These are phyloP conservation scores for Ariolimax columbianus DNA, from an alignment of 2,888 invertebrate species.

Conservation along the genomic window DNA sequence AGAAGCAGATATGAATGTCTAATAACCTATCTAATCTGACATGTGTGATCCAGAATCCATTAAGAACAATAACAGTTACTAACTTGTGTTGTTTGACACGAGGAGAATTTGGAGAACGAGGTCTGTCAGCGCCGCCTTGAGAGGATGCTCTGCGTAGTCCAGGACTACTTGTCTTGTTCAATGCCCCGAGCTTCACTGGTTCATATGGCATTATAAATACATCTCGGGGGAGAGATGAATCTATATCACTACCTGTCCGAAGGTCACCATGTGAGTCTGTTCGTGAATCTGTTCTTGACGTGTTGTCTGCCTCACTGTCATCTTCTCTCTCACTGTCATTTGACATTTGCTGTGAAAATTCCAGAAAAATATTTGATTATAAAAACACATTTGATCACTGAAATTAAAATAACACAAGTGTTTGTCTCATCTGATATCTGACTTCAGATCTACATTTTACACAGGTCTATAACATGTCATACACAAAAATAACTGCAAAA, in stretches of 20 bases:
- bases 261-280: constrained; percentile 68
- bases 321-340: constrained; percentile 71
- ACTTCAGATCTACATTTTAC: too few relatives aligned
- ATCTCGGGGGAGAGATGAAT: constrained; percentile 53
- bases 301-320: constrained; percentile 68
- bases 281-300: constrained; percentile 66
- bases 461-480: too few relatives aligned
- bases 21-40: neutral
- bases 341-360: constrained; percentile 81
- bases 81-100: constrained; percentile 80
- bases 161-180: constrained; percentile 54
- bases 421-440: too few relatives aligned
- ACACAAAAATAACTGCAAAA: too few relatives aligned
- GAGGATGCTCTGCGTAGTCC: constrained; percentile 50
- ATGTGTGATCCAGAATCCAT: neutral
- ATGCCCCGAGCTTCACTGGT: constrained; percentile 57
- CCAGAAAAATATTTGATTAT: neutral
- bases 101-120: constrained; percentile 54
- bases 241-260: constrained; percentile 52
- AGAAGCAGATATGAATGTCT: neutral
- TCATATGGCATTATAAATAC: constrained; percentile 51
- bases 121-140: constrained; percentile 37
- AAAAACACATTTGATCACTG: neutral
- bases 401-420: too few relatives aligned
- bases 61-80: constrained; percentile 12